These are phyloP conservation scores for Drosophila simulans DNA, from an alignment of 1,140 invertebrate genomes.

Conservation along the genomic window DNA sequence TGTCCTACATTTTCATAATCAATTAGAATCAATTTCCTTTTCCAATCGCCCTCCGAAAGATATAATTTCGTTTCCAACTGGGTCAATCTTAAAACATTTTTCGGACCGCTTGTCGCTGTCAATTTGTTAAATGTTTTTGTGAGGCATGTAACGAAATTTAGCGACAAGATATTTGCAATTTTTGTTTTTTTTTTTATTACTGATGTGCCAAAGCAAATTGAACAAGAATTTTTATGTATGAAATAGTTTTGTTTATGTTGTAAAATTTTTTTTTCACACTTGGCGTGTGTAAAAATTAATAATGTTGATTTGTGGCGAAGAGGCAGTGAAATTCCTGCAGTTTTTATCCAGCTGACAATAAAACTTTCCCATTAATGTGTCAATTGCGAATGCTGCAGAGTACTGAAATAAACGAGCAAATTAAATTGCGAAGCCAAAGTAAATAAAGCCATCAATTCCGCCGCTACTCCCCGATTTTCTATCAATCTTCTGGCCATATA, in stretches of 20 bases:
- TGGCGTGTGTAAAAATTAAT: slow-evolving; percentile 61
- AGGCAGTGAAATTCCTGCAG: slow-evolving; percentile 1
- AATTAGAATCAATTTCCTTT: slow-evolving; percentile 51
- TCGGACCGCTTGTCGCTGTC: slow-evolving; percentile 55
- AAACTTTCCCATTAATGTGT: slow-evolving; percentile 27
- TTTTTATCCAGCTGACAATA: not conserved
- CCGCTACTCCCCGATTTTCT: slow-evolving; percentile 15
- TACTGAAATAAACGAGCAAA: slow-evolving; percentile 18
- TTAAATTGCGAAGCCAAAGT: slow-evolving; percentile 28
- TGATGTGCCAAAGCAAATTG: slow-evolving; percentile 61
- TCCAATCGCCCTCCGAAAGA: slow-evolving; percentile 50
- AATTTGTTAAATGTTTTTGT: slow-evolving; percentile 75
- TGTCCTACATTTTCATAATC: slow-evolving; percentile 42
- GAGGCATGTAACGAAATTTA: slow-evolving; percentile 54
- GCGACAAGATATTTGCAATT: slow-evolving; percentile 58
- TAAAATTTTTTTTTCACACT: slow-evolving; percentile 15
- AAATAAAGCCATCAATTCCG: slow-evolving; percentile 59
- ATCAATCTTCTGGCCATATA: slow-evolving; percentile 25
- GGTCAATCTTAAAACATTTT: slow-evolving; percentile 47
- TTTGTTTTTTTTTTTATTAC: slow-evolving; percentile 36
- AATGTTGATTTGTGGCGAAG: slow-evolving; percentile 53
- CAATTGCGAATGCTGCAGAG: slow-evolving; percentile 28
- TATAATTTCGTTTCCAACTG: slow-evolving; percentile 39
- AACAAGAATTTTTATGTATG: slow-evolving; percentile 51
- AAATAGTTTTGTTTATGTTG: slow-evolving; percentile 57